phyloP scores from a whole-genome alignment of 2,113 vertebrate species.

The Hystrix brachyura region DNA sequence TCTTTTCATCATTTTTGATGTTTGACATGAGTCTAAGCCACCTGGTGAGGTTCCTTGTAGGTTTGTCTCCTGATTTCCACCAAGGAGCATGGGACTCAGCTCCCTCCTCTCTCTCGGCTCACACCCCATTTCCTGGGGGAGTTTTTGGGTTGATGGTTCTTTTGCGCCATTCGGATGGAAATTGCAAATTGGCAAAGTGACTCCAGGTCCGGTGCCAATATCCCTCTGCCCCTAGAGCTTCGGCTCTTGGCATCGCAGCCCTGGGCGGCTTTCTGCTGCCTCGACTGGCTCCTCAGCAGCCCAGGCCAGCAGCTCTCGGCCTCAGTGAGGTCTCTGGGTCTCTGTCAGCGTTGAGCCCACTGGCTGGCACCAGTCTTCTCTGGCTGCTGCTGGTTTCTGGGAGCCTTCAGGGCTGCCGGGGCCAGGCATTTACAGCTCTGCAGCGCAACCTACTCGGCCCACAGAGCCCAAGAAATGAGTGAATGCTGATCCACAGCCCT shows the following conservation, averaged over 20 bases:
- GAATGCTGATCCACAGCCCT: background rate
- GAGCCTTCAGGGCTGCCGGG: background rate
- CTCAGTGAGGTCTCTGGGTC: no score
- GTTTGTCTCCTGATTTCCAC: constrained; percentile 22
- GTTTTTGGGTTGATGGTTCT: no score
- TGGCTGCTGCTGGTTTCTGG: background rate
- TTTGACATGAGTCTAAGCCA: background rate
- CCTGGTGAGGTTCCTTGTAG: background rate
- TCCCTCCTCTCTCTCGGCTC: background rate
- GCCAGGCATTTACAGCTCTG: background rate
- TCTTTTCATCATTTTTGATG: background rate
- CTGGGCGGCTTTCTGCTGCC: no score
- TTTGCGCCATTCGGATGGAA: no score
- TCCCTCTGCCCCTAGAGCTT: no score
- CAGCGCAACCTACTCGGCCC: background rate
- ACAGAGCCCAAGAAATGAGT: background rate
- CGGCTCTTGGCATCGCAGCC: no score
- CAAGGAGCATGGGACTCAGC: background rate
- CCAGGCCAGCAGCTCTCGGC: no score
- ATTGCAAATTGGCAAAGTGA: no score
- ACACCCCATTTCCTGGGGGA: background rate
- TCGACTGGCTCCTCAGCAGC: no score
- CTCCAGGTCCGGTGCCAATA: no score
- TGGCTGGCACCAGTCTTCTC: background rate
- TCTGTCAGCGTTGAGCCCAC: no score